Base-by-base conservation (phyloP, 2,888 invertebrate species). In the Tetramorium bicarinatum region DNA sequence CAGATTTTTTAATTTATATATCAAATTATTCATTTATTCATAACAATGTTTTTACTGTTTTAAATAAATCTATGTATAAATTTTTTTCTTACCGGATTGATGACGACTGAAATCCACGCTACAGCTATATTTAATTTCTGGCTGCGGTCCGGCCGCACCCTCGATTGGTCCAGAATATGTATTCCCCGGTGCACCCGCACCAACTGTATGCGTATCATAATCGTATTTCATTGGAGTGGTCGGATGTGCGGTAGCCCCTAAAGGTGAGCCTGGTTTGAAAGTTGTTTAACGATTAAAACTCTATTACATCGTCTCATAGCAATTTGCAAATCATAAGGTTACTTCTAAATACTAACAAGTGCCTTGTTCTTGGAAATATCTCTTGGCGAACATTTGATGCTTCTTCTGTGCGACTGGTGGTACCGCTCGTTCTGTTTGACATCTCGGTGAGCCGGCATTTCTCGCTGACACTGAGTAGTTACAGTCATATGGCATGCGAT, bases 381-480 rank as follows among this genome's bases (percentile, higher is more conserved):
- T 95, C 94, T 98, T 98, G 9, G 98, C 98, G 93, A 98, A 98
- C 97, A 98, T 97, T 92, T 98, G 98, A 93, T 98, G 98, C 94
- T 98, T 98, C 95, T 98, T 98, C 95, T 98, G 98, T 0, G 97
- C 97, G 64, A 97, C 97, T 15, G 96, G 96, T 49, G 96, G 96
- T 88, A 96, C 95, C 6, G 84, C 92, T 54, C 96, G 95, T 3
- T 95, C 95, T 18, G 95, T 94, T 88, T 96, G 96, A 66, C 95
- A 95, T 85, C 94, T 91, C 47, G 95, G 93, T 54, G 94, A 93
- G 54, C 92, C 93, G 38, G 93, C 93, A 77, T 93, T 94, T 87
- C 95, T 95, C 25, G 93, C 94, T 15, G 94, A 92, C 41, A 94
- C 92, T 18, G 96, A 96, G 92, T 97, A 97, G 91, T 96, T 96